Evolutionary conservation across 2,113 vertebrate species (phyloP).

Genomic region (Gambusia holbrooki): DNA sequence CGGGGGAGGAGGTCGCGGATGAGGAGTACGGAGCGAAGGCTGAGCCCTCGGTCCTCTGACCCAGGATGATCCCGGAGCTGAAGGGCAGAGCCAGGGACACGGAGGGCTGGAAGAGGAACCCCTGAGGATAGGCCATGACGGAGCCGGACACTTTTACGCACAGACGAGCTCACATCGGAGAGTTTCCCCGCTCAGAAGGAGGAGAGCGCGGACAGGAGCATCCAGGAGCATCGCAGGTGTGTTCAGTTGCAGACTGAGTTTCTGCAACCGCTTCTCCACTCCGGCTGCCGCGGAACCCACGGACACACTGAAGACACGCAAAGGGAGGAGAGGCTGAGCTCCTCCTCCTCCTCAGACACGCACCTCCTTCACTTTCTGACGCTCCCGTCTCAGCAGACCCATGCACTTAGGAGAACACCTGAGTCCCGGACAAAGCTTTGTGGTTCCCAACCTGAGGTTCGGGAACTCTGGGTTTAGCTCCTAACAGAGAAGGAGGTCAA

Average conservation of each 20-base stretch:
- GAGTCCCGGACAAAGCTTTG: background rate
- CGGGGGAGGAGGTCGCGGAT: constrained; percentile 82
- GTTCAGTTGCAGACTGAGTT: constrained; percentile 11
- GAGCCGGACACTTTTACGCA: constrained; percentile 35
- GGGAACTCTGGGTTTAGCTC: background rate
- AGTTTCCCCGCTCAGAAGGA: constrained; percentile 18
- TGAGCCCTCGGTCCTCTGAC: constrained; percentile 90
- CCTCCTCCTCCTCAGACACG: constrained; percentile 31
- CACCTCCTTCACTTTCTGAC: constrained; percentile 17
- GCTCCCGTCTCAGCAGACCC: background rate
- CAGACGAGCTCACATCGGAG: constrained; percentile 49
- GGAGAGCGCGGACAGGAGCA: background rate
- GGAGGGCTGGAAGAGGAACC: constrained; percentile 93
- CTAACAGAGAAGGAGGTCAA: background rate
- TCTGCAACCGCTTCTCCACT: constrained; percentile 13
- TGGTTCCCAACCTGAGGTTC: background rate
- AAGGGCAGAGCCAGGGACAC: constrained; percentile 91
- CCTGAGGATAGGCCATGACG: constrained; percentile 94
- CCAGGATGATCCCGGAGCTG: constrained; percentile 87
- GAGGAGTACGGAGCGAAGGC: constrained; percentile 94
- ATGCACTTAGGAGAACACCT: background rate
- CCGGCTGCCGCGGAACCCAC: constrained; percentile 26
- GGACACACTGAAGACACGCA: constrained; percentile 10
- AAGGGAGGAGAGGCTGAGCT: constrained; percentile 50
- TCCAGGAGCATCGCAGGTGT: constrained; percentile 43